A percentile compares a stretch with the other conserved stretches of the same genome.
phyloP scores from a whole-genome alignment of 2,888 invertebrate species.

The Scaptomyza reducta region DNA sequence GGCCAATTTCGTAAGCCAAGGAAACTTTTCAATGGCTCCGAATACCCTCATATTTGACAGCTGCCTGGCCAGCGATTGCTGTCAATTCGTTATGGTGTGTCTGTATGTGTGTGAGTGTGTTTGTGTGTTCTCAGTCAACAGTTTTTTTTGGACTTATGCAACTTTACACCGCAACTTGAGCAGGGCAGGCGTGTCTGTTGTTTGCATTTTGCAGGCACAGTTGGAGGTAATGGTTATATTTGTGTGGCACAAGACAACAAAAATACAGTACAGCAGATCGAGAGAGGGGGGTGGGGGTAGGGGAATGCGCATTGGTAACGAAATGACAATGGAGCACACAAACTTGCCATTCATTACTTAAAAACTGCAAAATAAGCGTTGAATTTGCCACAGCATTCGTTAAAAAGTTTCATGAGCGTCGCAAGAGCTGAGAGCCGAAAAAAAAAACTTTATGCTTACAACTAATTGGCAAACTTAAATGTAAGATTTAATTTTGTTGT shows the following conservation, averaged over 20 bases:
- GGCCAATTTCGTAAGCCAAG: slow-evolving; percentile 45
- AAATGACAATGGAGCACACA: slow-evolving; percentile 70
- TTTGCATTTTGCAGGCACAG: slow-evolving; percentile 52
- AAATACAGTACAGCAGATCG: background rate
- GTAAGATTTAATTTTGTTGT: slow-evolving; percentile 79
- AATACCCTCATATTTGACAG: slow-evolving; percentile 47
- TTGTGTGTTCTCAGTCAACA: slow-evolving; percentile 65
- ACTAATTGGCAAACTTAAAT: slow-evolving; percentile 82
- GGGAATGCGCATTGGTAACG: slow-evolving; percentile 39
- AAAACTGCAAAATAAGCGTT: slow-evolving; percentile 76
- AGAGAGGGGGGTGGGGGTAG: slow-evolving; percentile 1
- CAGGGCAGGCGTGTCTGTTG: slow-evolving; percentile 39
- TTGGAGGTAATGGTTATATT: slow-evolving; percentile 62
- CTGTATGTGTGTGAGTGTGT: slow-evolving; percentile 6
- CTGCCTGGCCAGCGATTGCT: slow-evolving; percentile 28
- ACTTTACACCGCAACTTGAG: slow-evolving; percentile 71
- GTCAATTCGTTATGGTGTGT: slow-evolving; percentile 26
- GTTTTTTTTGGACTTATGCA: slow-evolving; percentile 51
- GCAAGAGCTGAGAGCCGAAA: background rate
- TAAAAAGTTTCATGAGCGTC: slow-evolving; percentile 60
- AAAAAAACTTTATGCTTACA: slow-evolving; percentile 79
- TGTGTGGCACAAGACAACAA: slow-evolving; percentile 35
- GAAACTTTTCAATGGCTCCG: slow-evolving; percentile 65
- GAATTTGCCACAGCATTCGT: slow-evolving; percentile 71
- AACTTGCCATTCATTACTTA: slow-evolving; percentile 79